phyloP scores from a whole-genome alignment of 2,113 vertebrate species.

The Zosterops borbonicus region DNA sequence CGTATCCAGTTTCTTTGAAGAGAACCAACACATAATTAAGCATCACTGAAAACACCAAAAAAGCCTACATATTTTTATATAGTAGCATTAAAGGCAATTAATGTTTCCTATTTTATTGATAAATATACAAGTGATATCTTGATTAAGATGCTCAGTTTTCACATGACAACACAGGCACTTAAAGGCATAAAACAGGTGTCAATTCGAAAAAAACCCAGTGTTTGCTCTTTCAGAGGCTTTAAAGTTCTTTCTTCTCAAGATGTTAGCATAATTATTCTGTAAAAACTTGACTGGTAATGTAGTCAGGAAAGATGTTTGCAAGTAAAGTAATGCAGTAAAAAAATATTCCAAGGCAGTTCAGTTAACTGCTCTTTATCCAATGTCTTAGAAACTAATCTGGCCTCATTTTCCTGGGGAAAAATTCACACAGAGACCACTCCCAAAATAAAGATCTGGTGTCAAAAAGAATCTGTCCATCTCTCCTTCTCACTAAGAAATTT shows the following conservation, averaged over 20 bases:
- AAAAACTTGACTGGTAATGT: background rate
- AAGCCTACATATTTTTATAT: background rate
- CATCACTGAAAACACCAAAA: background rate
- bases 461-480: background rate
- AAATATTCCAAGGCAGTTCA: background rate
- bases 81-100: background rate
- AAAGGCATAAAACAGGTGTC: background rate
- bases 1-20: constrained; percentile 86
- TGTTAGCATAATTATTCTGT: background rate
- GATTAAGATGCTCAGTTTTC: background rate
- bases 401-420: background rate
- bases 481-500: background rate
- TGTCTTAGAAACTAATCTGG: background rate
- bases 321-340: background rate
- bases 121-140: background rate
- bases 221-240: background rate
- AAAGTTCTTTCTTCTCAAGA: background rate
- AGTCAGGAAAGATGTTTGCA: background rate
- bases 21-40: background rate
- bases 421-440: background rate
- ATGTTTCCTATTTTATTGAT: background rate
- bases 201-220: background rate
- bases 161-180: background rate
- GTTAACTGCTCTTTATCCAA: background rate
- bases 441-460: background rate